phyloP scores from a whole-genome alignment of 2,888 invertebrate species.

The Drosophila prolongata region DNA sequence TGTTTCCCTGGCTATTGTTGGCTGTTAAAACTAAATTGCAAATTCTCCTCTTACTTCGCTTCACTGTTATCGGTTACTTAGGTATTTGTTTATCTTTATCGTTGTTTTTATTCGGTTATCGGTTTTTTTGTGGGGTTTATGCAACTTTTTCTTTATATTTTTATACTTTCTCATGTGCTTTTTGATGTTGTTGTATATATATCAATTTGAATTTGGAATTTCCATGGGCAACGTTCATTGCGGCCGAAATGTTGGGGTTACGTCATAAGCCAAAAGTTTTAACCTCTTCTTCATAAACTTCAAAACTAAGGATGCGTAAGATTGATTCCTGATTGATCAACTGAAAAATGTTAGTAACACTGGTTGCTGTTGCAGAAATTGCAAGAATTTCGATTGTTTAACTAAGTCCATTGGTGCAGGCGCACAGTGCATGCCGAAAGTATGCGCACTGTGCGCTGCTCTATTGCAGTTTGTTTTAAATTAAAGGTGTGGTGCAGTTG shows the following conservation, averaged over 20 bases:
- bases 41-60: conserved; percentile 49
- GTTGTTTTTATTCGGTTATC: conserved; percentile 53
- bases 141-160: conserved; percentile 66
- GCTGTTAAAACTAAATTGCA: conserved; percentile 81
- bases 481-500: conserved; percentile 42
- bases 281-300: conserved; percentile 53
- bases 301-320: conserved; percentile 76
- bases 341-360: conserved; percentile 42
- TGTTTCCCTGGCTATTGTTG: conserved; percentile 84
- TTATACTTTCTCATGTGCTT: conserved; percentile 67
- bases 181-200: conserved; percentile 71
- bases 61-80: conserved; percentile 57
- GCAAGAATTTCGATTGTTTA: conserved; percentile 34
- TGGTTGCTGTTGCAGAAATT: conserved; percentile 52
- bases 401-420: conserved; percentile 37
- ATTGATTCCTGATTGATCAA: conserved; percentile 50
- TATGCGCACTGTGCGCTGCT: conserved; percentile 62
- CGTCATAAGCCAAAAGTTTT: conserved; percentile 73
- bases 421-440: conserved; percentile 66
- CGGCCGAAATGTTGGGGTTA: conserved; percentile 46
- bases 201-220: conserved; percentile 81
- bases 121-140: conserved; percentile 42
- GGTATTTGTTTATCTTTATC: conserved; percentile 49
- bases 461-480: conserved; percentile 79
- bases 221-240: conserved; percentile 40